Evolutionary conservation across 1,140 invertebrate species (phyloP), one percentile per base, ranked within the genome.

Genomic region (Sesamia nonagrioides): DNA sequence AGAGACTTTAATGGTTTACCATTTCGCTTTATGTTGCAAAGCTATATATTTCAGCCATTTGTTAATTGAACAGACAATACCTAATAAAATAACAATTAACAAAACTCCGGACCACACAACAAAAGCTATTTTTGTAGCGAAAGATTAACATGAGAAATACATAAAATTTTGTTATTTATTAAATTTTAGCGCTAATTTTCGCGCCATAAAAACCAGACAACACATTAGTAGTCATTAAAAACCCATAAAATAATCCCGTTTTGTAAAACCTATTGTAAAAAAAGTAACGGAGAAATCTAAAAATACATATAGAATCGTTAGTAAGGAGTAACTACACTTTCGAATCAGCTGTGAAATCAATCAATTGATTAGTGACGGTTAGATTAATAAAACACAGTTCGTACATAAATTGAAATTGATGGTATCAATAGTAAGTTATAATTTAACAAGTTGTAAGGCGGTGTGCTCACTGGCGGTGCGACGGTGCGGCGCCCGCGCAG

Each of bases 271-370:
- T 45, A 27, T 68, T 21, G 50, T 17, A 33, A 18, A 18, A 35
- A 37, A 69, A 50, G 58, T 77, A 81, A 75, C 76, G 76, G 80
- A 69, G 80, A 81, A 78, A 78, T 80, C 71, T 78, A 74, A 58
- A 54, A 61, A 60, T 75, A 75, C 50, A 68, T 42, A 68, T 54
- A 68, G 56, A 77, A 76, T 40, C 7, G 7, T 61, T 69, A 52
- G 68, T 73, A 69, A 54, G 42, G 45, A 33, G 56, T 78, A 78
- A 81, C 76, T 69, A 78, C 76, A 54, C 76, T 81, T 81, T 81
- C 80, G 58, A 78, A 81, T 81, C 80, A 58, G 45, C 76, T 75
- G 80, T 81, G 80, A 78, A 81, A 81, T 81, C 80, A 78, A 81
- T 81, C 68, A 81, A 81, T 74, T 63, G 80, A 81, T 81, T 81